Evolutionary conservation across 2,888 invertebrate genomes (phyloP).

Genomic region (Gymnosoma rotundatum): DNA sequence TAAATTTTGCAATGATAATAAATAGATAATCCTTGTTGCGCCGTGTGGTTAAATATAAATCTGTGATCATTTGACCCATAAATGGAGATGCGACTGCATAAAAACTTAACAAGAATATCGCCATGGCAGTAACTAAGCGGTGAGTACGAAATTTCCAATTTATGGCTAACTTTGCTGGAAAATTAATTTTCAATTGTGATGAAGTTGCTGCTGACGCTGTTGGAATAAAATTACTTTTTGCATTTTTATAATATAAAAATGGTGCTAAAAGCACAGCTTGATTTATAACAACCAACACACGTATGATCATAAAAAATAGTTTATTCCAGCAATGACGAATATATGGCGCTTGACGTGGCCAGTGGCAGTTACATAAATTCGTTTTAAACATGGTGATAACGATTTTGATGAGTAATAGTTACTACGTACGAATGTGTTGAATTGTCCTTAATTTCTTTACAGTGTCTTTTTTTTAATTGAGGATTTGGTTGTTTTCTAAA

Average conservation of each 20-base stretch:
- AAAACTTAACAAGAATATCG: slow-evolving; percentile 17
- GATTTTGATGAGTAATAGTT: slow-evolving; percentile 36
- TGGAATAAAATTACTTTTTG: background rate
- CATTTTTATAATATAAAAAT: slow-evolving; percentile 44
- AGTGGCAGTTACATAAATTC: slow-evolving; percentile 44
- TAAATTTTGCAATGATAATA: slow-evolving; percentile 54
- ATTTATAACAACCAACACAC: slow-evolving; percentile 73
- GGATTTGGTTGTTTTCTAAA: slow-evolving; percentile 44
- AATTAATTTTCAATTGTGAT: background rate
- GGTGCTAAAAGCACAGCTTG: slow-evolving; percentile 75
- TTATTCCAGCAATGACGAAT: slow-evolving; percentile 70
- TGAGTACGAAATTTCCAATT: slow-evolving; percentile 58
- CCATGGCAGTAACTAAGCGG: slow-evolving; percentile 35
- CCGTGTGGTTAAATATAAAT: slow-evolving; percentile 36
- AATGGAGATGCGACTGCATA: slow-evolving; percentile 24
- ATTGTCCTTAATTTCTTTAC: slow-evolving; percentile 19
- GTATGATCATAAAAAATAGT: slow-evolving; percentile 72
- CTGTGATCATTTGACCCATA: slow-evolving; percentile 22
- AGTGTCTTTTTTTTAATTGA: slow-evolving; percentile 15
- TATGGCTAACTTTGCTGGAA: background rate
- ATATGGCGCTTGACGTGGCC: slow-evolving; percentile 60
- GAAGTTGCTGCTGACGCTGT: background rate
- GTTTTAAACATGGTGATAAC: slow-evolving; percentile 15
- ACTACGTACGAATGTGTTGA: background rate
- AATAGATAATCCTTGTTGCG: slow-evolving; percentile 52